A percentile compares a stretch with the other conserved stretches of the same genome.
Evolutionary conservation across 2,797 vertebrate genomes (phyloP).

Genomic region (Myotis planiceps): DNA sequence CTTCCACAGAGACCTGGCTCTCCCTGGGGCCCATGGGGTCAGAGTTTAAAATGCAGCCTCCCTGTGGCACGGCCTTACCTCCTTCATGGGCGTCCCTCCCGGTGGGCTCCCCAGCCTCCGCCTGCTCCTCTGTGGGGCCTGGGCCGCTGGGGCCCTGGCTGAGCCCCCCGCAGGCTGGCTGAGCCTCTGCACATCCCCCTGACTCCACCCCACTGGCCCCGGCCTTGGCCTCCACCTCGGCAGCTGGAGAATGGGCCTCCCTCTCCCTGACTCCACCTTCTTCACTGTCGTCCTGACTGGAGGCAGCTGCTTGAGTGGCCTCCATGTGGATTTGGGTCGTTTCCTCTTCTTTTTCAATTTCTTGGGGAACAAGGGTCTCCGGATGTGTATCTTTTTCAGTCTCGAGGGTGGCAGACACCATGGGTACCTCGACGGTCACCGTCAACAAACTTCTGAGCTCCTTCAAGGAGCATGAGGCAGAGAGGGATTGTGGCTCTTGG

Average conservation of each 20-base stretch:
- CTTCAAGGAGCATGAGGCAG: constrained; percentile 75
- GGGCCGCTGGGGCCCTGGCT: accelerated
- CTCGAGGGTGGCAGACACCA: background rate
- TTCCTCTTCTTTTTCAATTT: constrained; percentile 10
- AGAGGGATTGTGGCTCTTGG: background rate
- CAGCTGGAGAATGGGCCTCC: background rate
- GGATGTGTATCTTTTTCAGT: constrained; percentile 37
- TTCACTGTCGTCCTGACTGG: background rate
- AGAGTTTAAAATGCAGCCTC: background rate
- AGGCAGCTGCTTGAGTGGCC: background rate
- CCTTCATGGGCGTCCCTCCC: background rate
- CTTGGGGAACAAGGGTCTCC: constrained; percentile 60
- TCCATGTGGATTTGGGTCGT: background rate
- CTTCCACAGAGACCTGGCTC: background rate
- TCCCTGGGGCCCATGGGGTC: background rate
- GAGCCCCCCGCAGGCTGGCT: background rate
- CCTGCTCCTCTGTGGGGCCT: background rate
- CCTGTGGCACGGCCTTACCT: background rate
- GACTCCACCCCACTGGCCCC: background rate
- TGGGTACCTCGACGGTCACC: constrained; percentile 69
- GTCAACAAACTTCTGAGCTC: constrained; percentile 85
- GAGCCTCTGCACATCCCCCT: background rate
- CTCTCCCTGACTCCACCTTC: background rate
- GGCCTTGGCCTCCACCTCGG: background rate
- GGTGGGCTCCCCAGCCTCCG: accelerated